Percentiles rank a stretch among this genome's conserved stretches.
These are phyloP conservation scores for Hypomecis punctinalis DNA, from an alignment of 2,888 invertebrate species.

Conservation along the genomic window DNA sequence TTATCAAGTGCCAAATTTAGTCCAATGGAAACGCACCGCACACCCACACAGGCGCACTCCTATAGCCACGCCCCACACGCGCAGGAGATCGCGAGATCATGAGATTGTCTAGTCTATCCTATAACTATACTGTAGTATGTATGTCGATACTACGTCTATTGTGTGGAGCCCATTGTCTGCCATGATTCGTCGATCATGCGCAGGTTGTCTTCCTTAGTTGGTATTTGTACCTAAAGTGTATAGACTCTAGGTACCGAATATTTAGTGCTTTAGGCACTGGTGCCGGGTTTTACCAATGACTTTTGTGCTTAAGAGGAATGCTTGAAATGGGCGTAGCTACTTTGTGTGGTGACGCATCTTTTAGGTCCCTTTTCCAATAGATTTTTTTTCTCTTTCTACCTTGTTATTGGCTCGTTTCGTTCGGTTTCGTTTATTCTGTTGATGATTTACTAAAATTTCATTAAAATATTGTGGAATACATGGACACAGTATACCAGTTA, in stretches of 20 bases:
- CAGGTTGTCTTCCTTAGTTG: slow-evolving; percentile 27
- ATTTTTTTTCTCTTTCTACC: no score
- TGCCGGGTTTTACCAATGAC: slow-evolving; percentile 1
- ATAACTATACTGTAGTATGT: slow-evolving; percentile 11
- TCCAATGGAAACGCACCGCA: slow-evolving; percentile 59
- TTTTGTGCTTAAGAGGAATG: neutral
- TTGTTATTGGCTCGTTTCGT: no score
- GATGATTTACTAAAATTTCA: no score
- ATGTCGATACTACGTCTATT: slow-evolving; percentile 30
- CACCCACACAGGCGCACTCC: slow-evolving; percentile 55
- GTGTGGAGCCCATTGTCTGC: slow-evolving; percentile 30
- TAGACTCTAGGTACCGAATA: slow-evolving; percentile 7
- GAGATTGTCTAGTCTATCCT: slow-evolving; percentile 62
- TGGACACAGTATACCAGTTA: no score
- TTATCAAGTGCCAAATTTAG: neutral
- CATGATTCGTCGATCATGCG: slow-evolving; percentile 30
- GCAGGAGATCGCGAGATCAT: slow-evolving; percentile 71
- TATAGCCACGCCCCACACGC: slow-evolving; percentile 62
- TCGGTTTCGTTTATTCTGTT: no score
- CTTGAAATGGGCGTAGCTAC: slow-evolving; percentile 5
- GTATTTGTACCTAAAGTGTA: slow-evolving; percentile 20
- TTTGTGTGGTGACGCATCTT: neutral
- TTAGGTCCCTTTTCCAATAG: neutral
- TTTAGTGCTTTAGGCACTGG: slow-evolving; percentile 13
- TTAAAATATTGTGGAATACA: no score